Conservation (phyloP, 2,113 vertebrate genomes). For the Corythaixoides concolor region DNA sequence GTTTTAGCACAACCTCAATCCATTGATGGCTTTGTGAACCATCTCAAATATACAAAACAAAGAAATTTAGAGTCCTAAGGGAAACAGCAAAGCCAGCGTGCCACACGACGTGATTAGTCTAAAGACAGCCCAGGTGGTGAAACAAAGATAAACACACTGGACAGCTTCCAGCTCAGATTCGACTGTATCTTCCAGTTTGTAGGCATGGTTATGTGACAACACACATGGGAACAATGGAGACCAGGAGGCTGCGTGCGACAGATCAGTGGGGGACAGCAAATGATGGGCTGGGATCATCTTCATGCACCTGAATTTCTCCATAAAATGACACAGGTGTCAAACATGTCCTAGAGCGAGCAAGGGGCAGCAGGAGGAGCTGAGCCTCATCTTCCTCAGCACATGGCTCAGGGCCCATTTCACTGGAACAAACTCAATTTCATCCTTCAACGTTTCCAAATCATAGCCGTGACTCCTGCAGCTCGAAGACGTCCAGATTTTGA, state of each 20-base stretch:
- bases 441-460: background rate
- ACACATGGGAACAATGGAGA: accelerated
- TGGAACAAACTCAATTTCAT: background rate
- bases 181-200: background rate
- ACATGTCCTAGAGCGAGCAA: background rate
- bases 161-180: background rate
- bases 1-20: background rate
- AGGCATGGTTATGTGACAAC: background rate
- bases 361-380: background rate
- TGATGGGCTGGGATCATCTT: background rate
- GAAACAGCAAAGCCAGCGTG: background rate
- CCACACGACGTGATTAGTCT: background rate
- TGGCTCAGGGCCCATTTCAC: background rate
- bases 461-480: background rate
- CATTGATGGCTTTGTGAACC: background rate
- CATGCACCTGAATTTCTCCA: background rate
- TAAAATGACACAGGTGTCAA: background rate
- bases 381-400: background rate
- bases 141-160: background rate
- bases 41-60: background rate
- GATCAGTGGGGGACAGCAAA: background rate
- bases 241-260: background rate
- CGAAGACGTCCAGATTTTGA: background rate
- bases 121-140: background rate
- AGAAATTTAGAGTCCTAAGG: background rate